These are phyloP conservation scores for Melieria picta DNA, from an alignment of 2,888 invertebrate genomes.

Conservation along the genomic window DNA sequence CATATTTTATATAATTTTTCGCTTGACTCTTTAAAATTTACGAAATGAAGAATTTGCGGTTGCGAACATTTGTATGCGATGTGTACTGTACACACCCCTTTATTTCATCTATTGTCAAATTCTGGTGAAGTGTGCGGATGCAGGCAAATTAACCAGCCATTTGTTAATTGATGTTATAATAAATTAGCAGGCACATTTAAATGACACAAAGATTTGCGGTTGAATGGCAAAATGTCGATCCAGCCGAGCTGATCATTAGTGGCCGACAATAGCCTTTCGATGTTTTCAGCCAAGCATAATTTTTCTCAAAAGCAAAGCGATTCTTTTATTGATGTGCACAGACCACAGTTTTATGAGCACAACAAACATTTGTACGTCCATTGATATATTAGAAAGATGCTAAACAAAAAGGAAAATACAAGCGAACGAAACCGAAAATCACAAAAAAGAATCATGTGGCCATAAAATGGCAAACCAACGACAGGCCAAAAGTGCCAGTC, in stretches of 20 bases:
- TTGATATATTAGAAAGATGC: conserved; percentile 3
- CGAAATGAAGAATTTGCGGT: too few relatives aligned
- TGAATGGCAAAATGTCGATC: not conserved
- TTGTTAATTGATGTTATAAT: conserved; percentile 4
- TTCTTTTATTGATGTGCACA: not conserved
- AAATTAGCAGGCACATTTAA: conserved; percentile 9
- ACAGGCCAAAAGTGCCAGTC: not conserved
- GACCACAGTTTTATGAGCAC: not conserved
- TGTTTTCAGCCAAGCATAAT: not conserved
- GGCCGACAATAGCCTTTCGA: too few relatives aligned
- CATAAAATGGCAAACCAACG: not conserved
- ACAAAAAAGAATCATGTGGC: not conserved
- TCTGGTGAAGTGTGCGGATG: too few relatives aligned
- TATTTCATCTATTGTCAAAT: too few relatives aligned
- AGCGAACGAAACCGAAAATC: not conserved
- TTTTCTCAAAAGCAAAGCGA: not conserved
- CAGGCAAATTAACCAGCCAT: not conserved
- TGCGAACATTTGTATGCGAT: too few relatives aligned
- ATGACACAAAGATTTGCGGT: conserved; percentile 6
- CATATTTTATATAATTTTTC: too few relatives aligned
- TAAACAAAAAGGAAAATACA: not conserved
- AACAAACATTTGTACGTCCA: not conserved
- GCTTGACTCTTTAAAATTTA: too few relatives aligned
- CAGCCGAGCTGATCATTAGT: too few relatives aligned
- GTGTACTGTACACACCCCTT: too few relatives aligned